These are phyloP conservation scores for Dasyurus viverrinus DNA, from an alignment of 2,113 vertebrate species.

Conservation along the genomic window DNA sequence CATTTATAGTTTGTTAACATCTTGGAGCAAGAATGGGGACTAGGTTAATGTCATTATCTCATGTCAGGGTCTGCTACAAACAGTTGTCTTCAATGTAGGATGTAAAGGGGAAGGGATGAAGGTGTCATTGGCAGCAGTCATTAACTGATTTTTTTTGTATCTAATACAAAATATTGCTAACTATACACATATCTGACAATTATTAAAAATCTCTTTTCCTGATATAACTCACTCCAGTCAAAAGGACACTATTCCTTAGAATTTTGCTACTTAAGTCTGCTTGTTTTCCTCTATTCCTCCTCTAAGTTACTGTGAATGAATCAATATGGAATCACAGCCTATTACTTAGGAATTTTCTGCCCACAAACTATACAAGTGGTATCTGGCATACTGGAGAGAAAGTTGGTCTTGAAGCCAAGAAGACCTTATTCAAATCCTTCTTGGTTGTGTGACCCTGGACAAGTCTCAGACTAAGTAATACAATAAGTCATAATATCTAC, in stretches of 20 bases:
- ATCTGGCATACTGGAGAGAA: background rate
- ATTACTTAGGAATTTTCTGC: slow-evolving; percentile 3
- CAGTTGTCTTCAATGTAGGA: background rate
- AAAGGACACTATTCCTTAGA: slow-evolving; percentile 25
- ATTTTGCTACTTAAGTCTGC: background rate
- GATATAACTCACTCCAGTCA: background rate
- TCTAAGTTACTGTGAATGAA: slow-evolving; percentile 4
- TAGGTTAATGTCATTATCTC: background rate
- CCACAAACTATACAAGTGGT: background rate
- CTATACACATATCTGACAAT: no score
- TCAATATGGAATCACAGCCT: background rate
- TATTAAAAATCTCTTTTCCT: background rate
- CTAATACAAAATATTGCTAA: no score
- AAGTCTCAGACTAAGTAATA: background rate
- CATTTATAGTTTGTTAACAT: background rate
- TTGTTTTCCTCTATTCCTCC: background rate
- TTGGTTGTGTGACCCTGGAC: background rate
- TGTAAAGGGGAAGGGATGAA: background rate
- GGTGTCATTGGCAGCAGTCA: background rate
- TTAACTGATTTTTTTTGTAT: background rate
- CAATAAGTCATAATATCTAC: background rate
- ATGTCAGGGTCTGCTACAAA: background rate
- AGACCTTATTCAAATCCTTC: background rate
- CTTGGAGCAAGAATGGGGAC: slow-evolving; percentile 1
- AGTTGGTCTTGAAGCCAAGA: background rate